Evolutionary conservation across 2,113 vertebrate genomes (phyloP).

Genomic region (Elaphurus davidianus): DNA sequence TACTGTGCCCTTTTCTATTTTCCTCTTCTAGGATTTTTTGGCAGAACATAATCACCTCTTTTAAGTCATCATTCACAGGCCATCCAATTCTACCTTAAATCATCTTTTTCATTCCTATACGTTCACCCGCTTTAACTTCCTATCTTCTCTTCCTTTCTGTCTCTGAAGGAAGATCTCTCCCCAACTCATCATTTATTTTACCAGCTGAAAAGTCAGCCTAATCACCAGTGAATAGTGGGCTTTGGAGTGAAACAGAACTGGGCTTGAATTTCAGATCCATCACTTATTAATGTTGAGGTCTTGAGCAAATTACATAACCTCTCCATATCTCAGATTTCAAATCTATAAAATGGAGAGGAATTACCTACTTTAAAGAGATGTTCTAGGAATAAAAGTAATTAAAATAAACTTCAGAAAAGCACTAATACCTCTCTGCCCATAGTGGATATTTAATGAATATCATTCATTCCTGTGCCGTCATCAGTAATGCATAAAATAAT

Average conservation of each 20-base stretch:
- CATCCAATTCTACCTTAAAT: not conserved
- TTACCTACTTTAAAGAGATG: not conserved
- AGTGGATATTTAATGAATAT: not conserved
- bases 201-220: not conserved
- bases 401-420: constrained; percentile 10
- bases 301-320: not conserved
- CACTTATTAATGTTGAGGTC: not conserved
- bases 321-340: constrained; percentile 18
- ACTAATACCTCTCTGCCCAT: not conserved
- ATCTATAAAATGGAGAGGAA: not conserved
- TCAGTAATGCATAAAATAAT: not conserved
- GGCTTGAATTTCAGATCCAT: not conserved
- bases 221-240: not conserved
- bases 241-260: not conserved
- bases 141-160: not conserved
- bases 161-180: not conserved
- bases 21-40: not conserved
- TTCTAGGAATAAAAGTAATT: constrained; percentile 15
- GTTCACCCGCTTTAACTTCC: not conserved
- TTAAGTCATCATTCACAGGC: not conserved
- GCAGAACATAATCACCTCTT: not conserved
- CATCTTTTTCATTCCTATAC: not conserved
- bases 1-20: not conserved
- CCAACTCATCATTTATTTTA: not conserved
- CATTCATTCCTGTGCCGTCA: not conserved